These are phyloP conservation scores for Scaptomyza cyrtandrae DNA, from an alignment of 2,888 invertebrate species.

Conservation along the genomic window DNA sequence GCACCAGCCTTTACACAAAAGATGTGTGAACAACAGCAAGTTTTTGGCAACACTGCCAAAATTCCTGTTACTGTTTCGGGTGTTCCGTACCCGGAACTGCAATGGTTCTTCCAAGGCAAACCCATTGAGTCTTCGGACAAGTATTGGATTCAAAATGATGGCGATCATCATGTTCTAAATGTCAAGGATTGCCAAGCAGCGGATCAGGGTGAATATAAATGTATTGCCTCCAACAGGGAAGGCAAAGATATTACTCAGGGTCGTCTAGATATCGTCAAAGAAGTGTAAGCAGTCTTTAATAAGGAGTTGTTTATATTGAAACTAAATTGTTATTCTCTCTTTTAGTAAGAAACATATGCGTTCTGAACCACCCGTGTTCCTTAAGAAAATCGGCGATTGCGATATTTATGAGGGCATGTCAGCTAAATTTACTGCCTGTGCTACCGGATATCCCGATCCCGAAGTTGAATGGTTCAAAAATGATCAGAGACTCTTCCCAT, in stretches of 20 bases:
- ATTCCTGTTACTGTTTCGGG: constrained; percentile 92
- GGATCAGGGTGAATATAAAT: constrained; percentile 91
- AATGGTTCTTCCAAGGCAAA: constrained; percentile 94
- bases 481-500: constrained; percentile 91
- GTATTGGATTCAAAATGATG: constrained; percentile 90
- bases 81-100: constrained; percentile 92
- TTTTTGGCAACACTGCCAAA: constrained; percentile 92
- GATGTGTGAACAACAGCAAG: constrained; percentile 86
- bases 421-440: constrained; percentile 96
- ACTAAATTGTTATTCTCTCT: constrained; percentile 14
- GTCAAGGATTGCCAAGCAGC: constrained; percentile 88
- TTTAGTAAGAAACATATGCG: constrained; percentile 89
- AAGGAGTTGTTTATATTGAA: too few species aligned
- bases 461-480: constrained; percentile 94
- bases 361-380: constrained; percentile 93
- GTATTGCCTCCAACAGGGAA: constrained; percentile 91
- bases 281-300: constrained; percentile 88
- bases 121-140: constrained; percentile 89
- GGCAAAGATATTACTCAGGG: constrained; percentile 92
- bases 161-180: constrained; percentile 91
- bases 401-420: constrained; percentile 95
- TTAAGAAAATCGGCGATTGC: constrained; percentile 95
- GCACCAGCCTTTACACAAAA: constrained; percentile 92
- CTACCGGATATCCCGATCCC: constrained; percentile 94
- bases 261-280: constrained; percentile 90